Percentiles rank a stretch among this genome's conserved stretches.
These are phyloP conservation scores for Bactericera cockerelli DNA, from an alignment of 1,140 invertebrate species.

Conservation along the genomic window DNA sequence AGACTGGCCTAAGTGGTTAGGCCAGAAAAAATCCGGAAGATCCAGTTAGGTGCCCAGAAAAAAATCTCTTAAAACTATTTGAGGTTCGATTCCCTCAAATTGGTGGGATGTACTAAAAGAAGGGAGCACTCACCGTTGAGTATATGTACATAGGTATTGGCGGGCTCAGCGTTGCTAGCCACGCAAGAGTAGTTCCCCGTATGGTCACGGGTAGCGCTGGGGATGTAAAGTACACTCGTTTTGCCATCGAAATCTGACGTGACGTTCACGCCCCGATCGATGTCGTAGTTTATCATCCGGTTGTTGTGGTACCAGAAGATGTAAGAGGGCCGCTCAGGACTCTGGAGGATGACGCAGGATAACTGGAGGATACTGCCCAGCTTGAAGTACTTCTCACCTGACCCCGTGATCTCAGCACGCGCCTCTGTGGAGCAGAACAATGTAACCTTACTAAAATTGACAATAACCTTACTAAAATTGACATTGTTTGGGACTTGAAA, in stretches of 20 bases:
- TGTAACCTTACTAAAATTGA: no score
- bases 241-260: conserved; percentile 44
- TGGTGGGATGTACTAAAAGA: no score
- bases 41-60: no score
- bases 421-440: conserved; percentile 47
- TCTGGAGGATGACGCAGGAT: conserved; percentile 60
- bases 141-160: conserved; percentile 69
- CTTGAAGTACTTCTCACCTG: conserved; percentile 68
- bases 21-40: no score
- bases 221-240: conserved; percentile 45
- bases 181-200: conserved; percentile 79
- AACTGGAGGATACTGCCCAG: conserved; percentile 65
- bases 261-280: conserved; percentile 65
- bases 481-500: no score
- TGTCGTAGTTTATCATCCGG: conserved; percentile 77
- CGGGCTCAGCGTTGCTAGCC: conserved; percentile 67
- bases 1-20: no score
- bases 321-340: conserved; percentile 64
- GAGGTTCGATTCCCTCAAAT: no score
- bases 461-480: no score
- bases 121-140: conserved; percentile 51
- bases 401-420: conserved; percentile 65
- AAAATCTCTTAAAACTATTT: no score
- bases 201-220: conserved; percentile 47
- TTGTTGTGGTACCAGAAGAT: conserved; percentile 85